A percentile compares a stretch with the other conserved stretches of the same genome.
Conservation (phyloP, 1,140 invertebrate species). For the Epicauta chinensis region DNA sequence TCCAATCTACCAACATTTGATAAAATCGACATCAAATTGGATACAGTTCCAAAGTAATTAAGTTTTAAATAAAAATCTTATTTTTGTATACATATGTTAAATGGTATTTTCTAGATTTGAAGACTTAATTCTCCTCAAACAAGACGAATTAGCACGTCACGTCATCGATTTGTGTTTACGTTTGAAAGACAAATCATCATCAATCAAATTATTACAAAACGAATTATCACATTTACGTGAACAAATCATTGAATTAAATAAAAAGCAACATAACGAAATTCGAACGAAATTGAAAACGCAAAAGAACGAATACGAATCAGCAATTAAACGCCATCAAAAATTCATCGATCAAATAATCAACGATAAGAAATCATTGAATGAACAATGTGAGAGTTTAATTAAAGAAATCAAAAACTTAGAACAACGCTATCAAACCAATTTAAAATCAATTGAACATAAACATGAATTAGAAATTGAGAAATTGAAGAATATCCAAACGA, state of each 20-base stretch:
- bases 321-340: constrained; percentile 58
- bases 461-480: constrained; percentile 58
- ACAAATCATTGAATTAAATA: constrained; percentile 24
- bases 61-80: no score
- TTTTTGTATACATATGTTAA: no score
- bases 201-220: constrained; percentile 33
- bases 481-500: constrained; percentile 56
- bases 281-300: constrained; percentile 48
- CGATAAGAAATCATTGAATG: constrained; percentile 59
- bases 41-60: constrained; percentile 33
- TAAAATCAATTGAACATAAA: constrained; percentile 55
- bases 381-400: constrained; percentile 57
- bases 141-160: constrained; percentile 31
- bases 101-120: constrained; percentile 28
- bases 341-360: constrained; percentile 63
- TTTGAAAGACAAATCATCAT: constrained; percentile 38
- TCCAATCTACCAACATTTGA: constrained; percentile 22
- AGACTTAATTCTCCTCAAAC: constrained; percentile 26
- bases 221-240: constrained; percentile 34
- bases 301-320: constrained; percentile 58
- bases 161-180: constrained; percentile 33
- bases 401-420: constrained; percentile 51
- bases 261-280: constrained; percentile 31
- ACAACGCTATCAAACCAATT: constrained; percentile 44
- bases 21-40: constrained; percentile 27